Evolutionary conservation across 2,113 vertebrate genomes (phyloP), one percentile per base, ranked within the genome.

Genomic region (Ochotona curzoniae): DNA sequence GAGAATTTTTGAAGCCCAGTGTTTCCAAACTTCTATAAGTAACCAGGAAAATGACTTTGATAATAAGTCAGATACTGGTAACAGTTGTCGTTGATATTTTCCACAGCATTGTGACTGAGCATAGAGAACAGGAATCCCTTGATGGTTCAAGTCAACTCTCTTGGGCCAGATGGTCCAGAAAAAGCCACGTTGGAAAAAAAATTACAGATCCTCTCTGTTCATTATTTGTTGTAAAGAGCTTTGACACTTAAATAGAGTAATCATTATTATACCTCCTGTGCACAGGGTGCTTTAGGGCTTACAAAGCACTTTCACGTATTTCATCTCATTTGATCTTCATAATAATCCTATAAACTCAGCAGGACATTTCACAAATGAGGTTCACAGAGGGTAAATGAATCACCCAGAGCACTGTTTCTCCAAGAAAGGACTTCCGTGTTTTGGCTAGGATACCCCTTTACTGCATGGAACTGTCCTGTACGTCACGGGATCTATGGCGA

Each of bases 291-390:
- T 87, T 84, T 63, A 35, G 54, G 82, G 47, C 44, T 93, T 81
- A 51, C 21, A 76, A 83, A 89, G 75, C 66, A 95, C n/a, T 87
- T 86, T 63, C 61, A 74, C 38, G 71, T 83, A 25, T n/a, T 89
- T 94, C 81, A 93, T 87, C 71, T 92, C 83, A 81, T 84, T 69
- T 90, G 83, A 81, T 90, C 87, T 51, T 96, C 83, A 81, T 79
- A 75, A 69, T 71, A 75, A 93, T 86, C 63, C 35, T 57, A 38
- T 49, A 66, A 67, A 20, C 44, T 75, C 75, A 88, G 83, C 57
- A 85, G 47, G 76, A 66, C 25, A 83, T 83, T 93, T 87, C 32
- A 88, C 57, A 90, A 63, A 63, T 87, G 66, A 92, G 57, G 60
- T 73, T 38, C 38, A n/a, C 10, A 51, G 20, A 85, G 25, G 32